phyloP scores from a whole-genome alignment of 2,113 vertebrate genomes.

The Gymnogyps californianus region DNA sequence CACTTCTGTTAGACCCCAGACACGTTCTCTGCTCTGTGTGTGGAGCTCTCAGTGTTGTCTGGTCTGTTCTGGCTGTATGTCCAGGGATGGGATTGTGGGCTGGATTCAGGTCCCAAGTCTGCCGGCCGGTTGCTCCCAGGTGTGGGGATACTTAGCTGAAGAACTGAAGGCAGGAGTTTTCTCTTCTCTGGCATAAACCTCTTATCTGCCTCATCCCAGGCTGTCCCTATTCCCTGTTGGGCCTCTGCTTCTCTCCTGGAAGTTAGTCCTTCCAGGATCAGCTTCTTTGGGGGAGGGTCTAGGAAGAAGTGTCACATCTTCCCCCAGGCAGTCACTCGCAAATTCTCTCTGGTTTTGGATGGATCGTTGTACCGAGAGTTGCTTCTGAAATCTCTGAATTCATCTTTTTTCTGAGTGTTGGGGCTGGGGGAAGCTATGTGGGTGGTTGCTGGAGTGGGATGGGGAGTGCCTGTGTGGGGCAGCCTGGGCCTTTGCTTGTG shows the following conservation, averaged over 20 bases:
- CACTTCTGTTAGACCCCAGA: slow-evolving; percentile 12
- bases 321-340: not conserved
- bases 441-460: not conserved
- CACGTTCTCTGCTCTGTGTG: slow-evolving; percentile 7
- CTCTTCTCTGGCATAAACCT: slow-evolving; percentile 49
- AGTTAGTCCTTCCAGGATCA: slow-evolving; percentile 20
- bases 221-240: slow-evolving; percentile 32
- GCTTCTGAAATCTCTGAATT: not conserved
- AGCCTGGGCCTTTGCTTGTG: not conserved
- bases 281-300: slow-evolving; percentile 23
- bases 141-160: not conserved
- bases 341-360: not conserved
- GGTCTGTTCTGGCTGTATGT: not conserved
- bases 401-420: slow-evolving; percentile 11
- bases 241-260: slow-evolving; percentile 52
- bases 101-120: not conserved
- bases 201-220: slow-evolving; percentile 44
- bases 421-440: not conserved
- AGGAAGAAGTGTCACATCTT: not conserved
- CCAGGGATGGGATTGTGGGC: not conserved
- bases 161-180: slow-evolving; percentile 15
- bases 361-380: not conserved
- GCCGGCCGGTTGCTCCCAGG: not conserved
- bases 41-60: slow-evolving; percentile 48
- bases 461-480: not conserved